These are phyloP conservation scores for Halichoerus grypus DNA, from an alignment of 2,113 vertebrate species.

Conservation along the genomic window DNA sequence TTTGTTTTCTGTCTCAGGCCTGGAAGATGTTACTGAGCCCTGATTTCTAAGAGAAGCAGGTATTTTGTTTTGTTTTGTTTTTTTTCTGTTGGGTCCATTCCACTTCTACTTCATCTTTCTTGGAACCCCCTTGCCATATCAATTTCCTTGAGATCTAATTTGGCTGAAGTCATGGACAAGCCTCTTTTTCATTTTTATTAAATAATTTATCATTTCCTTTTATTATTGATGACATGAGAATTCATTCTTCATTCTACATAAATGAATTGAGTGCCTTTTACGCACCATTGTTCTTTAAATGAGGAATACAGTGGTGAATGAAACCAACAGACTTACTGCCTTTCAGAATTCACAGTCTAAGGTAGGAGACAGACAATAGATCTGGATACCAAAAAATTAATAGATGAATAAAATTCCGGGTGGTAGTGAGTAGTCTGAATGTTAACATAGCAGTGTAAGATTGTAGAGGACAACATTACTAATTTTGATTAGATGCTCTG, in stretches of 20 bases:
- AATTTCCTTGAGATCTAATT: conserved; percentile 37
- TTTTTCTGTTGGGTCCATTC: neutral
- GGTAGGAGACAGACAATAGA: neutral
- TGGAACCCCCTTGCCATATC: neutral
- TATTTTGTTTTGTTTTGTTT: neutral
- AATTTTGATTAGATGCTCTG: neutral
- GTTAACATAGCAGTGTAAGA: neutral
- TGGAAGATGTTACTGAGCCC: neutral
- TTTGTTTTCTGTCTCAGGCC: neutral
- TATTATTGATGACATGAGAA: neutral
- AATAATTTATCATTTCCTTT: conserved; percentile 42
- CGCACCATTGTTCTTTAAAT: neutral
- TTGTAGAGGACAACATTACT: neutral
- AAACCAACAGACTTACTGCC: neutral
- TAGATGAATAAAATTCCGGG: neutral
- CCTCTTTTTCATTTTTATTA: conserved; percentile 7
- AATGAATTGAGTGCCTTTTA: neutral
- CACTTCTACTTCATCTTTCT: conserved; percentile 19
- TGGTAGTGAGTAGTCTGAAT: neutral
- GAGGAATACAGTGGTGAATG: neutral
- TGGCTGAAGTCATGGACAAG: neutral
- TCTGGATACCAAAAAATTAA: neutral
- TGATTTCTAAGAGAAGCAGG: conserved; percentile 5
- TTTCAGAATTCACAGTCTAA: conserved; percentile 25
- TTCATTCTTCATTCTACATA: conserved; percentile 30